Percentiles rank a stretch among this genome's conserved stretches.
Evolutionary conservation across 2,888 invertebrate genomes (phyloP).

Genomic region (Hemistola chrysoprasaria): DNA sequence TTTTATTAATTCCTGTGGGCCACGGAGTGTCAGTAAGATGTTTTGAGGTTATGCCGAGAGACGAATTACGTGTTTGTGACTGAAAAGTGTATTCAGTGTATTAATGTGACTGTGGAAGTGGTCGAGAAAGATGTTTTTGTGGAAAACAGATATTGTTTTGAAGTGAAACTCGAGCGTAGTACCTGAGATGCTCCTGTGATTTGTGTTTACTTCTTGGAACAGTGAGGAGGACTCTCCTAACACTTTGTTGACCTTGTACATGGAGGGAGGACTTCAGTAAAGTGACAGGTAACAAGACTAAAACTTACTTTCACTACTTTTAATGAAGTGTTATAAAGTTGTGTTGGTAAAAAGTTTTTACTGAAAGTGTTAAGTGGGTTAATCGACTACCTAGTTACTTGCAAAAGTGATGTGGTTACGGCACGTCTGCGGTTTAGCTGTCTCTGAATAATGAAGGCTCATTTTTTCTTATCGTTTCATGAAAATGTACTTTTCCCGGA

Average conservation of each 20-base stretch:
- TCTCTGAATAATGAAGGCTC: slow-evolving; percentile 10
- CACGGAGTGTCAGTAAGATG: slow-evolving; percentile 82
- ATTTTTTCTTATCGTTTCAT: background rate
- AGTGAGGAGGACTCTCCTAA: slow-evolving; percentile 57
- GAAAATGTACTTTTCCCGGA: background rate
- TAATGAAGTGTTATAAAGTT: slow-evolving; percentile 59
- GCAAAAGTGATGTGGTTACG: slow-evolving; percentile 18
- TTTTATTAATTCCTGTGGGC: slow-evolving; percentile 83
- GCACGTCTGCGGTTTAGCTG: slow-evolving; percentile 28
- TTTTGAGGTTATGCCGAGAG: slow-evolving; percentile 79
- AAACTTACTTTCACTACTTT: slow-evolving; percentile 66
- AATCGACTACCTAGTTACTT: slow-evolving; percentile 45
- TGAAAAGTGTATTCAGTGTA: slow-evolving; percentile 51
- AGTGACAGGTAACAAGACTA: slow-evolving; percentile 53
- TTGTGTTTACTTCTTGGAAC: slow-evolving; percentile 77
- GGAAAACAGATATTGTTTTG: slow-evolving; percentile 73
- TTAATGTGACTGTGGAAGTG: slow-evolving; percentile 46
- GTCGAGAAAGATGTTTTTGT: slow-evolving; percentile 59
- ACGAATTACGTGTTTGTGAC: slow-evolving; percentile 68
- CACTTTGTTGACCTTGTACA: slow-evolving; percentile 58
- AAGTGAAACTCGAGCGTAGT: slow-evolving; percentile 71
- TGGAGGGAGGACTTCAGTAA: slow-evolving; percentile 46
- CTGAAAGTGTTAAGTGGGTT: slow-evolving; percentile 59
- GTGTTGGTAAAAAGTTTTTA: slow-evolving; percentile 68
- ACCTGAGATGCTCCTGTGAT: slow-evolving; percentile 70